Conservation (phyloP, 2,797 vertebrate species). For the Platyrinchus mystaceus region DNA sequence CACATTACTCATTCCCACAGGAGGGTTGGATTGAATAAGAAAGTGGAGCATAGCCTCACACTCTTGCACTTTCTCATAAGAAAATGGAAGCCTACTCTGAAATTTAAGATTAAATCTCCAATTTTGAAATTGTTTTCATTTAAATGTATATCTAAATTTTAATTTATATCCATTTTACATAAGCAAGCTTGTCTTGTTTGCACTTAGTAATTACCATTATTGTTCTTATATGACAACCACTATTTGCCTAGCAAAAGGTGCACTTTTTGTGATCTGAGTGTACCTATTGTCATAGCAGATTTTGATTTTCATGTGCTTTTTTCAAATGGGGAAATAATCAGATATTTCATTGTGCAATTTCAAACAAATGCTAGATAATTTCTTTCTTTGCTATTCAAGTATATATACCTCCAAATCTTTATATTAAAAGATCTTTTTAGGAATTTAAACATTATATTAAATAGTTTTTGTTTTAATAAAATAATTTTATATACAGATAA, state of each 20-base stretch:
- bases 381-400: background rate
- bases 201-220: background rate
- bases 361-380: background rate
- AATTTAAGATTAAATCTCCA: background rate
- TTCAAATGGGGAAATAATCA: background rate
- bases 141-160: background rate
- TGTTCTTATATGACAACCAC: background rate
- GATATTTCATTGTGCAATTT: background rate
- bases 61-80: background rate
- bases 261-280: background rate
- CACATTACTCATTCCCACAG: slow-evolving; percentile 1
- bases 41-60: background rate
- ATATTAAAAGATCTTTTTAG: background rate
- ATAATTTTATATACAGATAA: background rate
- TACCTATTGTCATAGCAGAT: background rate
- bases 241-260: background rate
- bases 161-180: background rate
- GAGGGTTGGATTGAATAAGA: background rate
- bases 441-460: background rate
- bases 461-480: background rate
- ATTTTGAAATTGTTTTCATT: background rate
- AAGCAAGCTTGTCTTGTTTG: background rate
- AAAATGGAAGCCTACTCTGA: background rate
- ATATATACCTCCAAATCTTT: background rate
- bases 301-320: background rate